phyloP scores from a whole-genome alignment of 2,797 vertebrate genomes.

The Aplochiton taeniatus region DNA sequence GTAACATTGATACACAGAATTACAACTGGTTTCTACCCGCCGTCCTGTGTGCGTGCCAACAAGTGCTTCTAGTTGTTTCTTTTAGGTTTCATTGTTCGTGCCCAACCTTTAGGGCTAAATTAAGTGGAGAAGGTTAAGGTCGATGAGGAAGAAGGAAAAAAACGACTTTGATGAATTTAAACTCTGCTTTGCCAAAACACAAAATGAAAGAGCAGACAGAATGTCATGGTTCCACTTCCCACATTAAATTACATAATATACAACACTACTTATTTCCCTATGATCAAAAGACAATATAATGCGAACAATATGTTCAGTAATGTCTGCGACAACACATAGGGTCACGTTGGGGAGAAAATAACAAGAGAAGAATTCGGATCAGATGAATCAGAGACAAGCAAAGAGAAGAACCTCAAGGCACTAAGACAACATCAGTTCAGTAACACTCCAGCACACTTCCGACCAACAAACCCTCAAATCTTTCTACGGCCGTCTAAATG shows the following conservation, averaged over 20 bases:
- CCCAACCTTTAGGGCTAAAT: slow-evolving; percentile 42
- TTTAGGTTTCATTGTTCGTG: slow-evolving; percentile 24
- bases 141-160: slow-evolving; percentile 40
- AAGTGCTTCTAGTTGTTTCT: slow-evolving; percentile 34
- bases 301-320: slow-evolving; percentile 76
- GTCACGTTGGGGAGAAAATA: slow-evolving; percentile 46
- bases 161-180: slow-evolving; percentile 51
- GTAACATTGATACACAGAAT: slow-evolving; percentile 46
- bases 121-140: slow-evolving; percentile 31
- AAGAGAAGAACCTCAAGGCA: slow-evolving; percentile 72
- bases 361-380: slow-evolving; percentile 44
- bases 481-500: slow-evolving; percentile 58
- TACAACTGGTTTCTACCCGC: slow-evolving; percentile 8
- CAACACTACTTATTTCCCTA: slow-evolving; percentile 49
- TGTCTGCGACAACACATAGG: slow-evolving; percentile 55
- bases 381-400: slow-evolving; percentile 43
- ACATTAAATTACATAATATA: slow-evolving; percentile 65
- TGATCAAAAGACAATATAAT: slow-evolving; percentile 63
- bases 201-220: slow-evolving; percentile 55
- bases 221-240: slow-evolving; percentile 51
- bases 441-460: slow-evolving; percentile 58
- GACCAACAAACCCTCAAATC: slow-evolving; percentile 53
- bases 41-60: slow-evolving; percentile 13
- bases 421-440: slow-evolving; percentile 69
- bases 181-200: slow-evolving; percentile 39